phyloP scores from a whole-genome alignment of 2,113 vertebrate genomes.

The Cyphomyrus plagiostoma region DNA sequence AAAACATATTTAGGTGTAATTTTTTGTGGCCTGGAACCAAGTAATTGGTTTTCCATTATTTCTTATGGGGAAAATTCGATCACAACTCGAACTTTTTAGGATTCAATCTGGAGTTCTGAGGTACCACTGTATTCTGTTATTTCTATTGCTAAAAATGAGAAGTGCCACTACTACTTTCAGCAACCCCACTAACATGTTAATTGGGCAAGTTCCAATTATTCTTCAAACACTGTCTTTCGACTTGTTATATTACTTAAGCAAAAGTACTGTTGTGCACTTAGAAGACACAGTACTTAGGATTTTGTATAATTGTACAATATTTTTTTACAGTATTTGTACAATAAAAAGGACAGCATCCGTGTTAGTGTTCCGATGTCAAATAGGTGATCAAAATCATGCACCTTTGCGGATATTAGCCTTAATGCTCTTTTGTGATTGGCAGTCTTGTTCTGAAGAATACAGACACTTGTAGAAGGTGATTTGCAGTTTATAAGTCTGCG shows the following conservation, averaged over 20 bases:
- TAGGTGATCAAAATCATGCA: not conserved
- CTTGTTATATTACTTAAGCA: not conserved
- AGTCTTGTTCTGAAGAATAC: not conserved
- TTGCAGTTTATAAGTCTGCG: conserved; percentile 47
- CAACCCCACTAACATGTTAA: not conserved
- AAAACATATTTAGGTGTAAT: too few species aligned
- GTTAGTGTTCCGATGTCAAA: not conserved
- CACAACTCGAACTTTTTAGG: too few species aligned
- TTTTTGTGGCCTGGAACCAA: too few species aligned
- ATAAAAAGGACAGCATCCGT: not conserved
- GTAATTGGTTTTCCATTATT: too few species aligned
- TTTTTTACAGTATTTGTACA: too few species aligned
- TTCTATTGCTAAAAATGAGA: not conserved
- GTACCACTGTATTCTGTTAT: not conserved
- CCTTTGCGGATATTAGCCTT: not conserved
- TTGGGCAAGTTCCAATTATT: not conserved
- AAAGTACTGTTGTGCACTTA: not conserved
- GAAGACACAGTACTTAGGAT: not conserved
- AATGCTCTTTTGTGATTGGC: not conserved
- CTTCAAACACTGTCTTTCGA: not conserved
- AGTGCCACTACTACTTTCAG: not conserved
- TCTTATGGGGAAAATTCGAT: too few species aligned
- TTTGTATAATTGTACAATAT: too few species aligned
- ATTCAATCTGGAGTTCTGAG: too few species aligned
- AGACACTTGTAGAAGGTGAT: not conserved